Conservation (phyloP, 2,888 invertebrate species). For the Hirtodrosophila cameraria region DNA sequence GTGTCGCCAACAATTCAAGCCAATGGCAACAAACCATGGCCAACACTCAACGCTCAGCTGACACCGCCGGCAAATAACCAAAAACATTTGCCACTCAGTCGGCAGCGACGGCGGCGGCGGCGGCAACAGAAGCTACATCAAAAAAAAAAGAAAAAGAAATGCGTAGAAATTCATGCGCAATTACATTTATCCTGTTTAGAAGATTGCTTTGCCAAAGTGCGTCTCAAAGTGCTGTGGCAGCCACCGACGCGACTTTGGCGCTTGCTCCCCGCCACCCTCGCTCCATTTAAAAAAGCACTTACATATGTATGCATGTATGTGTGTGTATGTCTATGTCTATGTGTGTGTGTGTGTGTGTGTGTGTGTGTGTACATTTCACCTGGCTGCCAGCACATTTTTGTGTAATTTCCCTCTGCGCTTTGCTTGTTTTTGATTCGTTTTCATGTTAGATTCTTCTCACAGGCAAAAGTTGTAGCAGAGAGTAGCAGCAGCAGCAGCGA, state of each 20-base stretch:
- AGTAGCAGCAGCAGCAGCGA: slow-evolving; percentile 28
- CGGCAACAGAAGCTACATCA: slow-evolving; percentile 42
- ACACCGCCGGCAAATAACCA: slow-evolving; percentile 64
- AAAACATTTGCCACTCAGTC: slow-evolving; percentile 54
- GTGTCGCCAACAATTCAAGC: slow-evolving; percentile 62
- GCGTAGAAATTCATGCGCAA: slow-evolving; percentile 84
- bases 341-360: neutral
- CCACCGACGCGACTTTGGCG: slow-evolving; percentile 42
- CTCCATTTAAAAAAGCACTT: neutral
- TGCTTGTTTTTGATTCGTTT: slow-evolving; percentile 79
- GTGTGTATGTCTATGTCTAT: slow-evolving; percentile 7
- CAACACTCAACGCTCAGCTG: slow-evolving; percentile 44
- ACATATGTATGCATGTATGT: slow-evolving; percentile 1
- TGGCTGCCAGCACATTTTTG: slow-evolving; percentile 65
- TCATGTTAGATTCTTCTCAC: slow-evolving; percentile 63
- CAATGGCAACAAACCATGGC: slow-evolving; percentile 50
- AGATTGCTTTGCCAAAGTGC: slow-evolving; percentile 82
- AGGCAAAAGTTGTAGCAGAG: too few relatives aligned
- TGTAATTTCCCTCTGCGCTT: slow-evolving; percentile 73
- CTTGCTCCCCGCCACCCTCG: slow-evolving; percentile 1
- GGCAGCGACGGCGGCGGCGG: slow-evolving; percentile 33
- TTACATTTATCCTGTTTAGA: slow-evolving; percentile 84
- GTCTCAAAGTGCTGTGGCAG: slow-evolving; percentile 76
- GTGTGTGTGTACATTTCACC: slow-evolving; percentile 40
- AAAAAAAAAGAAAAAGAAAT: too few relatives aligned